A percentile compares a stretch with the other conserved stretches of the same genome.
Conservation (phyloP, 2,797 vertebrate species). For the Girardinus metallicus region DNA sequence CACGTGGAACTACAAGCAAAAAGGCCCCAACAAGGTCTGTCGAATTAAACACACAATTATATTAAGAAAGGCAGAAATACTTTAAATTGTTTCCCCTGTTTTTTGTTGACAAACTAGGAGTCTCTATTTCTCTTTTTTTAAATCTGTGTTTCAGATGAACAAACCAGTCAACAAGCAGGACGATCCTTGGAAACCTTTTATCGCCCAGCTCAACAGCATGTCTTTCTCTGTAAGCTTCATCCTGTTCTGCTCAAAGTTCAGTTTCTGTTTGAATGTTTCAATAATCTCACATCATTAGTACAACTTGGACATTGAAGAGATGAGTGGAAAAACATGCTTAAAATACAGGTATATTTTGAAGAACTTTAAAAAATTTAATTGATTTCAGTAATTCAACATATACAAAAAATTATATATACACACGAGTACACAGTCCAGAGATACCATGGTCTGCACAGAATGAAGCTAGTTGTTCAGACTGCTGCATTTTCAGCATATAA, state of each 20-base stretch:
- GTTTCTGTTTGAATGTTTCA: not conserved
- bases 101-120: not conserved
- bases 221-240: slow-evolving; percentile 88
- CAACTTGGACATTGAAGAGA: not conserved
- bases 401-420: not conserved
- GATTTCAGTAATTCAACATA: not conserved
- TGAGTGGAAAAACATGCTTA: not conserved
- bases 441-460: not conserved
- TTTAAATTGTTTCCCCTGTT: not conserved
- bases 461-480: not conserved
- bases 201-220: slow-evolving; percentile 95
- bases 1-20: slow-evolving; percentile 93
- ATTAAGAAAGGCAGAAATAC: not conserved
- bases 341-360: not conserved
- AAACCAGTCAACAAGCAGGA: slow-evolving; percentile 95
- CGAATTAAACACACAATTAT: not conserved
- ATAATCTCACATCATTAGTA: not conserved
- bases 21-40: slow-evolving; percentile 90
- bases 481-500: not conserved
- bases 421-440: too few relatives aligned
- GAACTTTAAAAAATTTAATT: not conserved
- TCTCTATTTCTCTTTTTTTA: not conserved
- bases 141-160: slow-evolving; percentile 84
- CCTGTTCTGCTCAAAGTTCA: not conserved
- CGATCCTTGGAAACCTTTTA: slow-evolving; percentile 93